These are phyloP conservation scores for Bombus confusus DNA, from an alignment of 1,140 invertebrate genomes.

Conservation along the genomic window DNA sequence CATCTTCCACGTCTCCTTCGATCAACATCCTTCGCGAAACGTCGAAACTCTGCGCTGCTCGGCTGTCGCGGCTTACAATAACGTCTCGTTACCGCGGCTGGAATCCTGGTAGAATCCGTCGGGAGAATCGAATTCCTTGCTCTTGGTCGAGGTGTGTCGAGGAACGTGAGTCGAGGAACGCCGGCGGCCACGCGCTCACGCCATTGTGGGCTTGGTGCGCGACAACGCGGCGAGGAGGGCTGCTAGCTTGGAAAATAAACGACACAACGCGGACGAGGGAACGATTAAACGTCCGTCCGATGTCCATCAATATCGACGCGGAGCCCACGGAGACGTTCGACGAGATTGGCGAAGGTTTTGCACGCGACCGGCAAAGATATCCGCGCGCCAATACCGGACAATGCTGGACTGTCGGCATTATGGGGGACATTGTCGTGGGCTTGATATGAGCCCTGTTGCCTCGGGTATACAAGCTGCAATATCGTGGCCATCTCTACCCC, in stretches of 20 bases:
- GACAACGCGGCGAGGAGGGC: conserved; percentile 6
- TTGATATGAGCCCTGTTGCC: conserved; percentile 71
- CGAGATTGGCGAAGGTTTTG: conserved; percentile 59
- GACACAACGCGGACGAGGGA: conserved; percentile 32
- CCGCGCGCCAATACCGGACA: conserved; percentile 65
- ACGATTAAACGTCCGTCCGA: conserved; percentile 59
- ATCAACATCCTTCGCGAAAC: background rate
- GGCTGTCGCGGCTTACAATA: conserved; percentile 21
- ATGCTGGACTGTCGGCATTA: conserved; percentile 71
- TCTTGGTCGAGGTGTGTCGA: background rate
- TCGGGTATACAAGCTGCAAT: conserved; percentile 73
- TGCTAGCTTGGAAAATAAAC: conserved; percentile 39
- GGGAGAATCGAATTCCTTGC: background rate
- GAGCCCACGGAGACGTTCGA: conserved; percentile 4
- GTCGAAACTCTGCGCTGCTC: background rate
- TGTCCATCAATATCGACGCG: conserved; percentile 46
- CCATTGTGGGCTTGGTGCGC: conserved; percentile 34
- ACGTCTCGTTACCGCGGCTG: conserved; percentile 37
- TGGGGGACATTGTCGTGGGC: conserved; percentile 68
- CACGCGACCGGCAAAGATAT: conserved; percentile 66
- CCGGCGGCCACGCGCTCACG: background rate
- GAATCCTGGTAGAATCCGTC: too few species aligned
- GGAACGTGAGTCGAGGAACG: background rate
- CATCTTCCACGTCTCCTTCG: background rate
- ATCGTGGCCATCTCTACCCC: conserved; percentile 52